Base-by-base conservation (phyloP, 2,888 invertebrate genomes). In the Oxytorus armatus region DNA sequence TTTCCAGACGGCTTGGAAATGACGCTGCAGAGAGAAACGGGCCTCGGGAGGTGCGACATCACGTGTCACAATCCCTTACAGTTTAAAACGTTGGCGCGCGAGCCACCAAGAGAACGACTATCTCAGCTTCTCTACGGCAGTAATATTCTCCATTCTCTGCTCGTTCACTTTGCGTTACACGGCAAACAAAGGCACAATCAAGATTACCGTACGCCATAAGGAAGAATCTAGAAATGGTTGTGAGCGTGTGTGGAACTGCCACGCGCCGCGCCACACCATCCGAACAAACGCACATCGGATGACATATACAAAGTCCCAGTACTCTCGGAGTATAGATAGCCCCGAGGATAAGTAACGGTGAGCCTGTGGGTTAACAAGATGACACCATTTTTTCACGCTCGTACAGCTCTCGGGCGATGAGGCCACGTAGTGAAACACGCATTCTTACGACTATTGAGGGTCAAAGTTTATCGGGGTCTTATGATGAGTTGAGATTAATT, bases 171-270 rank as follows among this genome's bases (percentile, higher is more conserved):
- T 36, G 16, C 21, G 57, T 39, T 65, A 16, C 59, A 36, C 16
- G 72, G 77, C 55, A 80, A 82, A 84, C 82, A 85, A 86, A 85
- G 83, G 84, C 63, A 80, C 84, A 84, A 88, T 87, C 83, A 82
- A 85, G 81, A 83, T 86, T 84, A 78, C 73, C 77, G 85, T 85
- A 85, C 80, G 69, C 10, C 8, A 36, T 8, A 81, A 84, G 83
- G 84, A 82, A 85, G 84, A 82, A 76, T 82, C 83, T 84, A 86
- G 77, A 36, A 23, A 66, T 10, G 8, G n/a, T 1, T 4, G 5
- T 36, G 36, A 1, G 36, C 49, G n/a, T 18, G 36, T 36, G 36
- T 51, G 25, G 11, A 68, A 25, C 23, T 44, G 23, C 65, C 70
- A 51, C 49, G 59, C 59, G 57, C 29, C 51, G n/a, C 7, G 33